These are phyloP conservation scores for Phenganax stokvisi DNA, from an alignment of 92 coral and sea anemone genomes.

Conservation along the genomic window DNA sequence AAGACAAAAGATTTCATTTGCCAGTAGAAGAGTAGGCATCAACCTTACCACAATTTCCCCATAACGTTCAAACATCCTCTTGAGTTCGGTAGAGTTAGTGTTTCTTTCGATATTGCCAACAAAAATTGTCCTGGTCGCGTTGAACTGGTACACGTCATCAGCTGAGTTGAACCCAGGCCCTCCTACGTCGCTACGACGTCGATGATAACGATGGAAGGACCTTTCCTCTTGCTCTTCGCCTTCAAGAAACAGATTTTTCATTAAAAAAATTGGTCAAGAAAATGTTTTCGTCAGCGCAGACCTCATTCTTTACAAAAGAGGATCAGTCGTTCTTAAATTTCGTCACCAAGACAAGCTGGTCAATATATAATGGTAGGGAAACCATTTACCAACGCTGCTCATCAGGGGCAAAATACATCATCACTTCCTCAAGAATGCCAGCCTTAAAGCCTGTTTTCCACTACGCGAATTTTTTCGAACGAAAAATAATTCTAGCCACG, in stretches of 20 bases:
- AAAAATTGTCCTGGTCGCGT: slow-evolving; percentile 88
- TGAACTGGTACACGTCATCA: slow-evolving; percentile 81
- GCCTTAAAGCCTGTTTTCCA: no score
- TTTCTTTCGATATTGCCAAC: slow-evolving; percentile 96
- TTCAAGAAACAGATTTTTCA: slow-evolving; percentile 6
- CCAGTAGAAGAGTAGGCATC: no score
- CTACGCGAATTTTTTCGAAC: no score
- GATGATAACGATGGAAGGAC: slow-evolving; percentile 62
- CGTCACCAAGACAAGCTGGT: no score
- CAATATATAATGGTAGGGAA: no score
- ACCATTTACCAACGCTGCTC: no score
- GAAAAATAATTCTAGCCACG: no score
- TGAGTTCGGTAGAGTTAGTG: slow-evolving; percentile 71
- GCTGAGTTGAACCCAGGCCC: slow-evolving; percentile 25
- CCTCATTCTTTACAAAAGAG: no score
- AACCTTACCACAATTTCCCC: slow-evolving; percentile 91
- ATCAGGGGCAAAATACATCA: no score
- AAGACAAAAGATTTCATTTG: background rate
- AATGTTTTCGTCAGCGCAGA: background rate
- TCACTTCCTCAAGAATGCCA: no score
- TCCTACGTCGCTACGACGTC: slow-evolving; percentile 59
- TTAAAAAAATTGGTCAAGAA: background rate
- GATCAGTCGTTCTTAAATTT: no score
- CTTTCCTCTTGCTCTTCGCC: slow-evolving; percentile 69
- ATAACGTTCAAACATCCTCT: slow-evolving; percentile 88